Evolutionary conservation across 2,888 invertebrate genomes (phyloP), one percentile per base, ranked within the genome.

Genomic region (Oscheius sp.): DNA sequence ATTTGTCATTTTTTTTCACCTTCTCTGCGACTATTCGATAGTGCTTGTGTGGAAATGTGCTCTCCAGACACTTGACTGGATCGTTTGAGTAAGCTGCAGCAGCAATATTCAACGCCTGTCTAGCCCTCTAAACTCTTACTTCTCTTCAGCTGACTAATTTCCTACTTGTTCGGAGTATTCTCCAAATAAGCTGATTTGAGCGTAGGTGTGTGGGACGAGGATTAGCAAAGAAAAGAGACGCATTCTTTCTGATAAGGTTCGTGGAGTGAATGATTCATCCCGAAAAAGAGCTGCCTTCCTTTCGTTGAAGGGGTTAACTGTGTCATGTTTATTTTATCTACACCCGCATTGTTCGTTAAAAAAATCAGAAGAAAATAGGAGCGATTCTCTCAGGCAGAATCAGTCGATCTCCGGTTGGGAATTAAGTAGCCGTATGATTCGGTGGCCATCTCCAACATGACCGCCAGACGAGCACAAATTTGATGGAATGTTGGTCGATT

Each of bases 341-440:
- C 48, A 55, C 55, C 55, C 55, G 55, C 34, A n/a, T 55, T 55
- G n/a, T 23, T 12, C 52, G 29, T 52, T n/a, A n/a, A n/a, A n/a
- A n/a, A n/a, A n/a, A n/a, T n/a, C n/a, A n/a, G n/a, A n/a, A n/a
- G n/a, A n/a, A n/a, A n/a, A 27, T 27, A 52, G 12, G 20, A 20
- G n/a, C 20, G 15, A 55, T 33, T 34, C 20, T 42, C 12, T 15
- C 12, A 55, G n/a, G 61, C 45, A 29, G 61, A 61, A n/a, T 61
- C 61, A 17, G 61, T 61, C 2, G 45, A 45, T 27, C 64, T 31
- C 17, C 50, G 23, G 31, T 57, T 55, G 12, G 76, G 78, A 31
- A 75, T 67, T 46, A 80, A 45, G 37, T 81, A 81, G 34, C 81
- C 81, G 58, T 81, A 82, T 42, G 72, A 75, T 29, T 79, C 76